Evolutionary conservation across 2,797 vertebrate species (phyloP), one percentile per base, ranked within the genome.

Genomic region (Sebastes goodei): DNA sequence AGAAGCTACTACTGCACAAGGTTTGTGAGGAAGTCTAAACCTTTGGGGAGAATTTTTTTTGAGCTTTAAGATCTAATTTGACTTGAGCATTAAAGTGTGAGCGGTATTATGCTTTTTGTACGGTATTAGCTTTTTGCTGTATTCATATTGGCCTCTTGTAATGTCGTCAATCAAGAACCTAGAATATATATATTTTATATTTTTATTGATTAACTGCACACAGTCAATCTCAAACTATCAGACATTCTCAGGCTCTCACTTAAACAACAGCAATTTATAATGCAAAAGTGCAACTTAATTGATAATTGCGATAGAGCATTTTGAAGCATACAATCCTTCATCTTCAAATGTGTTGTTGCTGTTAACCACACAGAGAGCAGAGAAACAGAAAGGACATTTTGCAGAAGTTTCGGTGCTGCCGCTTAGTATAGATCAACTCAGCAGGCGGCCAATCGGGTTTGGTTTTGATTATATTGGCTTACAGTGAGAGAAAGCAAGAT

Each of bases 351-450:
- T 64, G 52, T 12, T 23, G 42, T 46, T 46, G 42, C 0, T 46
- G 15, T 35, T 21, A 71, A 52, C 52, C 21, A 27, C 49, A 27
- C 55, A 52, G 38, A 49, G 57, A 33, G 49, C 57, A 33, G 15
- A 71, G 53, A 62, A 33, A 42, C 61, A 38, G 21, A 46, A 61
- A 21, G 57, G 10, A 38, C 17, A 64, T 21, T 71, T 63, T 74
- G 15, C 29, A 64, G 6, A 49, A 42, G 59, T 60, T 69, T 80
- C 15, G n/a, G 29, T 66, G 68, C 49, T 12, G 20, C 65, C 1
- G 3, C 30, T 83, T 21, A 6, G 38, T 74, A 61, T 53, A 60
- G 77, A 81, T 84, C 35, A 62, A n/a, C 61, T 69, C 69, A 79
- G 75, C 3, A 70, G 72, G 62, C 9, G 0, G 27, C 68, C 78